Evolutionary conservation across 2,888 invertebrate genomes (phyloP), one percentile per base, ranked within the genome.

Genomic region (Phasia obesa): DNA sequence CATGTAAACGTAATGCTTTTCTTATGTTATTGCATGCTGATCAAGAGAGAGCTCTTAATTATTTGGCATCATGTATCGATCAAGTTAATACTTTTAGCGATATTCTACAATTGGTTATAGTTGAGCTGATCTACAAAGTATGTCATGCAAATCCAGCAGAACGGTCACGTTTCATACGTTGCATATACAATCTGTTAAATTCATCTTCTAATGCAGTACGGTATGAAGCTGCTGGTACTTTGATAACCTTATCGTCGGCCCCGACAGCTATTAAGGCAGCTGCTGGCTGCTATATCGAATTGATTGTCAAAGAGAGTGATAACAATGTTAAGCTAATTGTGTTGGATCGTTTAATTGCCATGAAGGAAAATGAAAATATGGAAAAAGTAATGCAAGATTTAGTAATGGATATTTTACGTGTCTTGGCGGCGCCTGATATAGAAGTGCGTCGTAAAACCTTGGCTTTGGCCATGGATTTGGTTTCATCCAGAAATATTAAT

Each of bases 261-360:
- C 99, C 99, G 1, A 98, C 99, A 11, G 99, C 99, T 7, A 96
- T 99, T 85, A 97, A 97, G 94, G 98, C 98, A 35, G 99, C 99
- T 0, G 99, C 99, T 2, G 96, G 96, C 47, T 98, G 99, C 91
- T 99, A 99, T 92, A 99, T 99, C 88, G 99, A 99, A 90, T 92
- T 99, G 86, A 98, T 99, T 83, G 96, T 99, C n/a, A 99, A 99
- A 92, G 99, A 99, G 91, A 98, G 98, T 92, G 99, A 99, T 92
- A 99, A 99, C 92, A 99, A 99, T 92, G 99, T 99, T 17, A 99
- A 99, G 92, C 93, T 99, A 77, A 99, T 99, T 87, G 99, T 99
- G 9, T 93, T 99, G 87, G 99, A 98, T 88, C 94, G 99, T 21
- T 93, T 99, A 84, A 95, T 97, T 86, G 96, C 96, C 2, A 93